Base-by-base conservation (phyloP, 1,140 invertebrate genomes). In the Penaeus chinensis region DNA sequence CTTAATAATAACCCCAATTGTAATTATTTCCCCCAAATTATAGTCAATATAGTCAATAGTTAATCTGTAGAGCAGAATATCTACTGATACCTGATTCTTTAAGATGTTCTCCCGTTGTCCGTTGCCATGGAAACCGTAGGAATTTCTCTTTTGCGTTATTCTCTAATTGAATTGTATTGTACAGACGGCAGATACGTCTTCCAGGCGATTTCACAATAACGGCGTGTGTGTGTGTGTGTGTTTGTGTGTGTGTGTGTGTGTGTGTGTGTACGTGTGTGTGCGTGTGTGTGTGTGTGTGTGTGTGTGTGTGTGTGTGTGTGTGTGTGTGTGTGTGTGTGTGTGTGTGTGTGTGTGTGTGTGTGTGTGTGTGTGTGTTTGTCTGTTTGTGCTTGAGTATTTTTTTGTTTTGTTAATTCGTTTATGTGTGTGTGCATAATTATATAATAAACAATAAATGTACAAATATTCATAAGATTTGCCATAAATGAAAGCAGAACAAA, bases 201-300 rank as follows among this genome's bases (percentile, higher is more conserved):
- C 20, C 24, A 24, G 20, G 65, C 11, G 65, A 42, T 42, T 66
- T 4, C 24, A 11, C 24, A 66, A 22, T 42, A 42, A 42, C 37
- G 37, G 37, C 7, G 37, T 37, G 37, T 42, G 37, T 42, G 37
- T 42, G 65, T 66, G 65, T 66, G 65, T 66, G 65, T 66, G 65
- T 66, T 3, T 66, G 65, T 66, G 65, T 66, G 65, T 66, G 65
- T 66, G 65, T 66, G 65, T 66, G 65, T 66, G 65, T 66, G 65
- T 66, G 65, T 66, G 65, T 66, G 65, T 5, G 65, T 66, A 11
- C 0, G 4, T 66, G 65, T 5, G 65, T 66, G 65, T 5, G 65
- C 5, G 65, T 3, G 65, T 66, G 65, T 5, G 65, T 66, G 65
- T 66, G 65, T 66, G 65, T 66, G 65, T 66, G 65, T 66, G 65